Percentiles rank a stretch among this genome's conserved stretches.
Evolutionary conservation across 2,888 invertebrate species (phyloP).

Genomic region (Thyatira batis): DNA sequence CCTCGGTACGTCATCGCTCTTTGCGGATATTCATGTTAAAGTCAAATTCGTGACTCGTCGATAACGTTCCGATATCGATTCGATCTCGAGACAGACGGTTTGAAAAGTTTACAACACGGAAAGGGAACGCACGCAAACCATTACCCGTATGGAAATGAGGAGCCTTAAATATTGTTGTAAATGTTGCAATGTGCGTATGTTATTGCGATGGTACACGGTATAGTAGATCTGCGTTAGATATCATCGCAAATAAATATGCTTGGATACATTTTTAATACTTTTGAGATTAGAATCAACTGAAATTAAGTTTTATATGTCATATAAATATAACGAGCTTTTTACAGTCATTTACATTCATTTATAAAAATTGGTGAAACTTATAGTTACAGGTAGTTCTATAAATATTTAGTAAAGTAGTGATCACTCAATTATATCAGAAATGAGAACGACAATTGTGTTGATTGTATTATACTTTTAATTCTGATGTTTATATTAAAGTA

Average conservation of each 20-base stretch:
- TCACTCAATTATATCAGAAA: too few relatives aligned
- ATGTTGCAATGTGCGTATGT: conserved; percentile 38
- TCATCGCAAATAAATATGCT: conserved; percentile 4
- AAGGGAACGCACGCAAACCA: conserved; percentile 70
- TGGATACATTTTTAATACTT: not conserved
- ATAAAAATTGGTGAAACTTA: too few relatives aligned
- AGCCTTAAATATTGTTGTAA: conserved; percentile 45
- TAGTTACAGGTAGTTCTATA: too few relatives aligned
- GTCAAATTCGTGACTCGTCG: conserved; percentile 67
- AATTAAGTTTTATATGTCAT: too few relatives aligned
- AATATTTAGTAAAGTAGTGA: too few relatives aligned
- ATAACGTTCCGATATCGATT: conserved; percentile 67
- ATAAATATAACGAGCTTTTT: too few relatives aligned
- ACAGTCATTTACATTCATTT: too few relatives aligned
- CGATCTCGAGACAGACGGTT: conserved; percentile 67
- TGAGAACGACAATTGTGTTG: too few relatives aligned
- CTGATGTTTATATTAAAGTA: too few relatives aligned
- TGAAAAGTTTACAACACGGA: conserved; percentile 75
- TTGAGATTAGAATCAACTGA: not conserved
- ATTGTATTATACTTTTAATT: too few relatives aligned
- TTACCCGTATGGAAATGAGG: conserved; percentile 62
- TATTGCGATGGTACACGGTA: conserved; percentile 32
- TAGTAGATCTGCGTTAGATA: conserved; percentile 25
- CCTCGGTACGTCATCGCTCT: conserved; percentile 35
- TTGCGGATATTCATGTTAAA: conserved; percentile 41